phyloP scores from a whole-genome alignment of 64 coral and sea anemone genomes.

The Hydrozoanthus tunicans region DNA sequence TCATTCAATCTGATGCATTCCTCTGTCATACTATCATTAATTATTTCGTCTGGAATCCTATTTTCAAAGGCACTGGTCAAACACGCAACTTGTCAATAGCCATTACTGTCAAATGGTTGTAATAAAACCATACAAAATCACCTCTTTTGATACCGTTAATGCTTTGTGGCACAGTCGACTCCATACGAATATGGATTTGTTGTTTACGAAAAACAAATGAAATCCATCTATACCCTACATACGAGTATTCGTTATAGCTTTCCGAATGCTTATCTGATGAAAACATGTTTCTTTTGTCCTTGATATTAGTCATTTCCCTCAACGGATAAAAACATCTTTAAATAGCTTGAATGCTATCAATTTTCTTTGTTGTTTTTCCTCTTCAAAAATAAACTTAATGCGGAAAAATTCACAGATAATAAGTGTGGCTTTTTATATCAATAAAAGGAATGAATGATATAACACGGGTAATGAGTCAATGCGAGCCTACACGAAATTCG shows the following conservation, averaged over 20 bases:
- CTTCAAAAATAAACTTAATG: conserved; percentile 13
- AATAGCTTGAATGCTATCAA: conserved; percentile 17
- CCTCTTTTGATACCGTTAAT: background rate
- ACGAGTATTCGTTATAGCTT: background rate
- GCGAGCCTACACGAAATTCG: background rate
- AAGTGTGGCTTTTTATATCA: background rate
- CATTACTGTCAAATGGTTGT: no score
- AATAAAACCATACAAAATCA: background rate
- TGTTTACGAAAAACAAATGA: conserved; percentile 3
- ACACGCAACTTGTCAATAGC: no score
- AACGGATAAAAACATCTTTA: background rate
- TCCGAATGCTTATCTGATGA: conserved; percentile 44
- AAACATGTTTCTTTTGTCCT: background rate
- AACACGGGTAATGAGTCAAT: background rate
- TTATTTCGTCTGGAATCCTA: no score
- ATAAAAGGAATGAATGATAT: background rate
- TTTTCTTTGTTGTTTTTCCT: background rate
- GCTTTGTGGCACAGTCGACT: background rate
- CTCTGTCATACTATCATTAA: no score
- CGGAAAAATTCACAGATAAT: background rate
- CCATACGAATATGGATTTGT: background rate
- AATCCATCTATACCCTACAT: background rate
- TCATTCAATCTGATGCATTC: no score
- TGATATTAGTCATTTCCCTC: background rate
- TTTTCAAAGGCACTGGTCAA: no score